Evolutionary conservation across 2,113 vertebrate species (phyloP).

Genomic region (Alouatta palliata): DNA sequence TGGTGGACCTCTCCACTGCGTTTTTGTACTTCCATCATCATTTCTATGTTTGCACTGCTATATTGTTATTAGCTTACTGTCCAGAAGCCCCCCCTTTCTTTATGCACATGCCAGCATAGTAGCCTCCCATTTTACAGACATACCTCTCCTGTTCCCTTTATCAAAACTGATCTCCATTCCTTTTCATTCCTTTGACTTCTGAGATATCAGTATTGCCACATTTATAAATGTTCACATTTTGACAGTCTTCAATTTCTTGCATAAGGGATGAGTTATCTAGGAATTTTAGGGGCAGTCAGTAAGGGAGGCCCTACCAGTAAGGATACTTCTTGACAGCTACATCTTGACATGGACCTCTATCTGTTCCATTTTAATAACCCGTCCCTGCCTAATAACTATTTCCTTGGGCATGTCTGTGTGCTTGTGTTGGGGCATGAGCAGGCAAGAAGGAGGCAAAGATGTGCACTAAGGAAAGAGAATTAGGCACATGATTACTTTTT

Average conservation of each 20-base stretch:
- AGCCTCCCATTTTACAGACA: background rate
- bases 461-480: constrained; percentile 15
- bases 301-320: background rate
- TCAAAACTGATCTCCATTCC: background rate
- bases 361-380: background rate
- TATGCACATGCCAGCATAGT: background rate
- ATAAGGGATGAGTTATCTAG: background rate
- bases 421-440: background rate
- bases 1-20: background rate
- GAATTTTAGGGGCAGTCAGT: background rate
- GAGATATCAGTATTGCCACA: background rate
- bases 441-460: background rate
- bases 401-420: background rate
- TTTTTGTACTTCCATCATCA: background rate
- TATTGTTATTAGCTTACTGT: background rate
- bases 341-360: background rate
- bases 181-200: background rate
- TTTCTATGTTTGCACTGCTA: background rate
- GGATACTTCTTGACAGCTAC: background rate
- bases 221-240: background rate
- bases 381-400: background rate
- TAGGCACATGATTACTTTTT: constrained; percentile 64
- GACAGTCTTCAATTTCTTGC: background rate
- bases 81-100: background rate
- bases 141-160: background rate